A percentile compares a stretch with the other conserved stretches of the same genome.
Conservation (phyloP, 1,140 invertebrate genomes). For the Steinernema khuongi region DNA sequence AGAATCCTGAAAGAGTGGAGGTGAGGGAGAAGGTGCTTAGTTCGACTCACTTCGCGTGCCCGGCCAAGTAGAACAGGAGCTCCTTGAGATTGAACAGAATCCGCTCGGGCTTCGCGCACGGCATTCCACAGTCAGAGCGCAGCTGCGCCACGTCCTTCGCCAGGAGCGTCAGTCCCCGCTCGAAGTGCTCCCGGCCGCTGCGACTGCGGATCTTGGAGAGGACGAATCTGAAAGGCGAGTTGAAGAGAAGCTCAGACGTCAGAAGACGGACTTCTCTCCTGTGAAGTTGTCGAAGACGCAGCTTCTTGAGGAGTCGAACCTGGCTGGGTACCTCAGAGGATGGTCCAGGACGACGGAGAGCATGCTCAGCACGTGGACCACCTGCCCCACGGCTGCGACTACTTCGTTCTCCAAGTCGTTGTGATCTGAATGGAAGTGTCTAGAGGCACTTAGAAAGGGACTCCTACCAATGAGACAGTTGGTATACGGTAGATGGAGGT, state of each 20-base stretch:
- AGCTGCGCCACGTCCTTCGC: background rate
- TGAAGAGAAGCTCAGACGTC: background rate
- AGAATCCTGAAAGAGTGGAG: background rate
- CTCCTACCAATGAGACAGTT: background rate
- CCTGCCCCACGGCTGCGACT: background rate
- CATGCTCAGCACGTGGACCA: background rate
- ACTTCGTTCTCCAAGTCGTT: background rate
- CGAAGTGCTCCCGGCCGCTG: background rate
- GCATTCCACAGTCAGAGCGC: background rate
- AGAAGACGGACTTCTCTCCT: background rate
- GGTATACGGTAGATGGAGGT: background rate
- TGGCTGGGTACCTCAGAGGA: background rate
- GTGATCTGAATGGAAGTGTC: background rate
- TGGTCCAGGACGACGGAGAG: background rate
- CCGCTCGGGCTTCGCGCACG: background rate
- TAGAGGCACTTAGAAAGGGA: background rate
- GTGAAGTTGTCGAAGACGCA: background rate
- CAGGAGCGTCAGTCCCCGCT: background rate
- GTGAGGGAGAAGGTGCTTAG: background rate
- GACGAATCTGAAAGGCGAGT: background rate
- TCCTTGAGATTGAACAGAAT: background rate
- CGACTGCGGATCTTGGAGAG: background rate
- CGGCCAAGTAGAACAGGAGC: background rate
- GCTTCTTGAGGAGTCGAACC: background rate
- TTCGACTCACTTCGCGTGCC: background rate